Evolutionary conservation across 2,113 vertebrate genomes (phyloP).

Genomic region (Cinclus cinclus): DNA sequence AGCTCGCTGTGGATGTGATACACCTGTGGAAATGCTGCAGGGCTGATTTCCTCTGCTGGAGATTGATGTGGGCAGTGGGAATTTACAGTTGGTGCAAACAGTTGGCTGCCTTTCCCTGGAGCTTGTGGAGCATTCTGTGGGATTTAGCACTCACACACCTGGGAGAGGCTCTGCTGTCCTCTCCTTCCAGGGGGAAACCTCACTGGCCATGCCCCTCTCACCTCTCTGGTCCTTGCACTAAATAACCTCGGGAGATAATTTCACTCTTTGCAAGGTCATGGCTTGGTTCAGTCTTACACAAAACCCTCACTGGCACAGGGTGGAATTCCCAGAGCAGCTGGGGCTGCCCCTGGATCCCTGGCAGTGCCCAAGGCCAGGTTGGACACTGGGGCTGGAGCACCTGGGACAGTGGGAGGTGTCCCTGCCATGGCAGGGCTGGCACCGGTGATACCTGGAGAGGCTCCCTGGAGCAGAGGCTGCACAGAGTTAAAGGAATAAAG

Average conservation of each 20-base stretch:
- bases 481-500: no score
- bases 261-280: not conserved
- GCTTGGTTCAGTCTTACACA: no score
- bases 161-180: not conserved
- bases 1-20: rapidly evolving
- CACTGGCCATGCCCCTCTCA: rapidly evolving
- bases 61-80: rapidly evolving
- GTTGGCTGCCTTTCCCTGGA: not conserved
- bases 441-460: no score
- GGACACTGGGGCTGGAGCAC: not conserved
- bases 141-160: not conserved
- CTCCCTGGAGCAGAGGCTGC: no score
- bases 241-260: rapidly evolving
- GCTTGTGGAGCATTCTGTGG: rapidly evolving
- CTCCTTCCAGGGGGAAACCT: rapidly evolving
- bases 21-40: not conserved
- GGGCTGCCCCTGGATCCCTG: not conserved
- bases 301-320: not conserved
- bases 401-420: not conserved
- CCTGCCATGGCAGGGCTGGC: not conserved
- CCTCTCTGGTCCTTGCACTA: not conserved
- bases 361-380: not conserved
- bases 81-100: not conserved
- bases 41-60: not conserved
- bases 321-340: not conserved